Evolutionary conservation across 2,797 vertebrate species (phyloP), one percentile per base, ranked within the genome.

Genomic region (Meriones psammophilus): DNA sequence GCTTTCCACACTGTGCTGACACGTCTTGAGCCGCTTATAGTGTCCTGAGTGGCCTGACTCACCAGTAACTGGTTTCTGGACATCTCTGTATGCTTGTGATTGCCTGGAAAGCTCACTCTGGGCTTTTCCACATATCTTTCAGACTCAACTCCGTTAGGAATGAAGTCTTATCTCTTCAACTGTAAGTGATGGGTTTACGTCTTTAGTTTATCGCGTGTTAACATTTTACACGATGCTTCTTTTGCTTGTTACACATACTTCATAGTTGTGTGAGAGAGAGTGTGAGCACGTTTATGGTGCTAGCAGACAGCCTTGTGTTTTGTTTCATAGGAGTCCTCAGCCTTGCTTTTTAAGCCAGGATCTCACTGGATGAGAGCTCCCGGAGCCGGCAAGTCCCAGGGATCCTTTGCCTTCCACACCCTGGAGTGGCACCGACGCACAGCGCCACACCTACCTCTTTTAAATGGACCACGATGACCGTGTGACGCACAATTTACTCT

Each of bases 61-160:
- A 22, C n/a, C 92, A 66, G 85, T 9, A 73, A 5, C 20, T 4
- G 85, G 14, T 42, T 33, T 90, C 73, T 77, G 26, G 33, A 13
- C 1, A 3, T 81, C 42, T 3, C 6, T 89, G 71, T 68, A 7
- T 50, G 30, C 92, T 86, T 46, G 8, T 46, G 39, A 2, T 30
- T 95, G 62, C 89, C 50, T 80, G 66, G 76, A 92, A 93, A 91
- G 8, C 3, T 92, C 3, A 77, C 54, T 76, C 92, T 78, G 33
- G 30, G 80, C 13, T 30, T 91, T 95, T 91, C n/a, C 7, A 66
- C 20, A 33, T 89, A 6, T 94, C 39, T 95, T 94, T 50, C 24
- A 89, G 39, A 79, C 68, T 88, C 46, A 80, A 58, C 39, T 94
- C 46, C 90, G 10, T 28, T 79, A 76, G 76, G 46, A 96, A 78